Evolutionary conservation across 2,888 invertebrate species (phyloP).

Genomic region (Perithous albicinctus): DNA sequence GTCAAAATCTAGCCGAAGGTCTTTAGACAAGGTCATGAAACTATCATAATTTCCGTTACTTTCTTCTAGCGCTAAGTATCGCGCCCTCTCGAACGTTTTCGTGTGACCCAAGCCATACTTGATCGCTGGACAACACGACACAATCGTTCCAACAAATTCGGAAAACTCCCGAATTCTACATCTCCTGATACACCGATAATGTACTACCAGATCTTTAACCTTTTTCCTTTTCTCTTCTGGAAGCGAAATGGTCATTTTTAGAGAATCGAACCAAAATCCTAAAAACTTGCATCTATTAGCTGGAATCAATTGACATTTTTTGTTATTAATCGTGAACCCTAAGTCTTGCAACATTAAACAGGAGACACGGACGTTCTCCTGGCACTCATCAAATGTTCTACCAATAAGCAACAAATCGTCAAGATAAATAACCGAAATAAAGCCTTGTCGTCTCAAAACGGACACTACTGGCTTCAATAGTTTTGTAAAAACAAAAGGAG

Average conservation of each 20-base stretch:
- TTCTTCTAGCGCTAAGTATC: not conserved
- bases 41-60: not conserved
- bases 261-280: too few species aligned
- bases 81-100: not conserved
- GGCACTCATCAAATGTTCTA: not conserved
- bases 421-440: constrained; percentile 19
- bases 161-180: constrained; percentile 8
- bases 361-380: too few species aligned
- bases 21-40: not conserved
- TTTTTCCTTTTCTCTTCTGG: too few species aligned
- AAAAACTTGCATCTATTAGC: too few species aligned
- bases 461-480: constrained; percentile 9
- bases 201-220: too few species aligned
- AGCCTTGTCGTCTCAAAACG: not conserved
- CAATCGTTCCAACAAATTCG: not conserved
- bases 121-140: not conserved
- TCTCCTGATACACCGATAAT: too few species aligned
- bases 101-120: not conserved
- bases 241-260: too few species aligned
- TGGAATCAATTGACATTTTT: too few species aligned
- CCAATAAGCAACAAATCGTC: constrained; percentile 29
- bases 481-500: constrained; percentile 42
- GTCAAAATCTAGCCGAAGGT: not conserved
- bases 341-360: too few species aligned
- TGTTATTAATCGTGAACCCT: too few species aligned